phyloP scores from a whole-genome alignment of 2,888 invertebrate species.

The Leptarthrus brevirostris region DNA sequence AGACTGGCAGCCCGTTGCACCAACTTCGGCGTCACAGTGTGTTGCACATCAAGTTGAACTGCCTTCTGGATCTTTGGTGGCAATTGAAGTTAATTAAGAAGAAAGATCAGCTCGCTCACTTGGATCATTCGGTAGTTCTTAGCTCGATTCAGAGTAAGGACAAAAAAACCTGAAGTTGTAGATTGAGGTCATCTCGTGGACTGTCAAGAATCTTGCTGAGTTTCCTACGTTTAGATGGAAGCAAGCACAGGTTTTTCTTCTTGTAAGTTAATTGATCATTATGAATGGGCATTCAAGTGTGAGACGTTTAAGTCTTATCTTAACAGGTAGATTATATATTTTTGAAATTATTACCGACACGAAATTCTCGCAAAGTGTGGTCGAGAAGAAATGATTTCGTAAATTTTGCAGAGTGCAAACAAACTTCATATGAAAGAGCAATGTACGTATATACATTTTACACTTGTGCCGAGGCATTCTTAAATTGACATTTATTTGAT shows the following conservation, averaged over 20 bases:
- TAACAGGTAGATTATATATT: conserved; percentile 28
- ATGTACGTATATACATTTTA: too few relatives aligned
- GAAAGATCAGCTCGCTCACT: conserved; percentile 23
- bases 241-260: background rate
- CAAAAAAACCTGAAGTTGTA: conserved; percentile 23
- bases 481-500: too few relatives aligned
- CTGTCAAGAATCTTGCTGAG: conserved; percentile 2
- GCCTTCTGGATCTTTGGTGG: conserved; percentile 24
- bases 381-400: too few relatives aligned
- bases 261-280: conserved; percentile 26
- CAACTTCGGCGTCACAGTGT: background rate
- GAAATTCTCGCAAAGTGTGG: too few relatives aligned
- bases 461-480: too few relatives aligned
- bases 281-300: conserved; percentile 21
- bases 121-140: conserved; percentile 5
- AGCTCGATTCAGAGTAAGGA: conserved; percentile 20
- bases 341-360: too few relatives aligned
- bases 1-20: background rate
- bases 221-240: background rate
- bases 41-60: background rate
- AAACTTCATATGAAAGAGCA: too few relatives aligned
- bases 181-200: conserved; percentile 17
- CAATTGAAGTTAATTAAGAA: conserved; percentile 41
- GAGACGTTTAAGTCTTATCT: conserved; percentile 5
- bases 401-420: too few relatives aligned